Conservation (phyloP, 2,888 invertebrate genomes). For the Micoletzkya japonica region DNA sequence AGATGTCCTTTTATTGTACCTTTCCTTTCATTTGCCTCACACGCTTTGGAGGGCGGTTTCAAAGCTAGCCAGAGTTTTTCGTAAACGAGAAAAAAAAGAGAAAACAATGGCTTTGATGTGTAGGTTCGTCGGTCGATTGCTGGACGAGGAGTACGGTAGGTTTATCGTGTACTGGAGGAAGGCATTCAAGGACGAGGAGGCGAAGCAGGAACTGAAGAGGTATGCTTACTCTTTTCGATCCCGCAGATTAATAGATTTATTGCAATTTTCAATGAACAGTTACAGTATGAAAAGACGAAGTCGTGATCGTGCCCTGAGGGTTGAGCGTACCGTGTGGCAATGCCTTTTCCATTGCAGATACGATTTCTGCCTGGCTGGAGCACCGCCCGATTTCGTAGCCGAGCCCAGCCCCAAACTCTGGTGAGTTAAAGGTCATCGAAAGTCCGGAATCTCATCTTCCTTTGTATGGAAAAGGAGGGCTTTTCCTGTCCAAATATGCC, state of each 20-base stretch:
- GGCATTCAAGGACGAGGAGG: constrained; percentile 24
- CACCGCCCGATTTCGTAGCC: constrained; percentile 39
- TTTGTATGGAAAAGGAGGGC: no score
- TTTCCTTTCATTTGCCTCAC: no score
- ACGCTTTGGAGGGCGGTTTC: no score
- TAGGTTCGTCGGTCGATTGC: constrained; percentile 40
- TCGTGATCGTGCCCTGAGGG: no score
- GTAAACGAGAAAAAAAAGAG: no score
- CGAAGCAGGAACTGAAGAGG: constrained; percentile 22
- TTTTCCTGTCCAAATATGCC: no score
- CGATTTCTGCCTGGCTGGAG: constrained; percentile 41
- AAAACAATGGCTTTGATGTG: no score
- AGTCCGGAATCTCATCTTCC: no score
- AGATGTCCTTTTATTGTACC: no score
- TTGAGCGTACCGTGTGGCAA: background rate
- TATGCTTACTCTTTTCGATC: background rate
- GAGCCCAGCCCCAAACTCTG: constrained; percentile 34
- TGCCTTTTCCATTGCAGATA: constrained; percentile 25
- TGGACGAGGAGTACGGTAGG: constrained; percentile 36
- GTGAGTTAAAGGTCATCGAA: constrained; percentile 25
- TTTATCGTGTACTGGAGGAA: constrained; percentile 36
- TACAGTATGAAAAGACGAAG: no score
- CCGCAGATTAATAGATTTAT: background rate
- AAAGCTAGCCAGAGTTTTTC: no score
- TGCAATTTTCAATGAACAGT: no score